Percentiles rank a stretch among this genome's conserved stretches.
phyloP scores from a whole-genome alignment of 2,113 vertebrate species.

The Bettongia penicillata region DNA sequence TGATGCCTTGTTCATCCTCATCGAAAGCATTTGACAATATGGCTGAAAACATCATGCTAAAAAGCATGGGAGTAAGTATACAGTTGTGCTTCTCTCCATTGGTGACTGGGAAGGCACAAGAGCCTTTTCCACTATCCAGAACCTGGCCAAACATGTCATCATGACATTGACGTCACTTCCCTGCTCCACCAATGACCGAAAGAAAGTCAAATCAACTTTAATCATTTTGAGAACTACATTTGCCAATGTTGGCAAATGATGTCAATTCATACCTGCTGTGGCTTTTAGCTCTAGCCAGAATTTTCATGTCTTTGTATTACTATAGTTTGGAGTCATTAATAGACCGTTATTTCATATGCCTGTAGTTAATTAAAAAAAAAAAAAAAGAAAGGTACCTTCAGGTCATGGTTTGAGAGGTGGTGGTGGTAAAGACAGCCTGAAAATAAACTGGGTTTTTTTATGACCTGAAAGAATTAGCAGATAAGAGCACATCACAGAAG shows the following conservation, averaged over 20 bases:
- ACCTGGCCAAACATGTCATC: too few relatives aligned
- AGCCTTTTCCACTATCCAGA: too few relatives aligned
- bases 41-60: too few relatives aligned
- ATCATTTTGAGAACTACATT: slow-evolving; percentile 54
- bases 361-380: slow-evolving; percentile 64
- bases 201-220: not conserved
- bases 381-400: slow-evolving; percentile 49
- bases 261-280: slow-evolving; percentile 51
- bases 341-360: slow-evolving; percentile 59
- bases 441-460: slow-evolving; percentile 39
- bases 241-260: slow-evolving; percentile 48
- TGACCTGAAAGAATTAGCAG: slow-evolving; percentile 30
- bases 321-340: slow-evolving; percentile 21
- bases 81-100: too few relatives aligned
- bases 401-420: slow-evolving; percentile 19
- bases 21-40: too few relatives aligned
- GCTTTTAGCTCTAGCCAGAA: slow-evolving; percentile 32
- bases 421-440: not conserved
- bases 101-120: too few relatives aligned
- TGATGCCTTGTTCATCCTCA: too few relatives aligned
- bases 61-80: too few relatives aligned
- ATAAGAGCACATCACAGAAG: not conserved
- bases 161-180: not conserved
- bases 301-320: slow-evolving; percentile 68
- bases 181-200: not conserved